Percentiles rank a stretch among this genome's conserved stretches.
phyloP scores from a whole-genome alignment of 2,113 vertebrate genomes.

The Rhegmatorhina hoffmannsi region DNA sequence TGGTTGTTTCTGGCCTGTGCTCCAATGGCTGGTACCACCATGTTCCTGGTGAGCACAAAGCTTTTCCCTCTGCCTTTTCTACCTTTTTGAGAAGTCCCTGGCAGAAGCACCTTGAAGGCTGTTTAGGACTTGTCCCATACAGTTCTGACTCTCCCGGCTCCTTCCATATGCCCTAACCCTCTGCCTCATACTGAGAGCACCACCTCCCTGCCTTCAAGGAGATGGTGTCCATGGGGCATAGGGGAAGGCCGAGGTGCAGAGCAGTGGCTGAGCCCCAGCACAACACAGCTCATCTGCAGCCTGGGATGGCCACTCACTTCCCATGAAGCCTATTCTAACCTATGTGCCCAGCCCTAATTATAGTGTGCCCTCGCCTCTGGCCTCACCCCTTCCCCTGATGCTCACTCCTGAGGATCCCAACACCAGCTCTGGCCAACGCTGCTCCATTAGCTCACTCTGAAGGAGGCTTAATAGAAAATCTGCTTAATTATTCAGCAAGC shows the following conservation, averaged over 20 bases:
- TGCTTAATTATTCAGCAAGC: constrained; percentile 61
- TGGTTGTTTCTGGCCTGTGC: neutral
- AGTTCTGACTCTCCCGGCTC: neutral
- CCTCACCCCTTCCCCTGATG: neutral
- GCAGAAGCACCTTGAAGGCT: neutral
- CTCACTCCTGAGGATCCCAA: neutral
- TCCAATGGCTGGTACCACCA: neutral
- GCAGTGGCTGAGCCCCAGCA: fast-evolving
- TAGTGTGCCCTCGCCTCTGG: neutral
- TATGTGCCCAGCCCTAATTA: neutral
- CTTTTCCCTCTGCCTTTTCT: neutral
- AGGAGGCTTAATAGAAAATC: constrained; percentile 36
- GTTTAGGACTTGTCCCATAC: neutral
- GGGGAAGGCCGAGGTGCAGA: neutral
- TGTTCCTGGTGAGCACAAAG: neutral
- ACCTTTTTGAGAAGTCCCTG: neutral
- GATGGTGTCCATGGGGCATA: neutral
- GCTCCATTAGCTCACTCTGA: constrained; percentile 29
- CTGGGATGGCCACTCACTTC: neutral
- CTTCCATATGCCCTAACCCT: neutral
- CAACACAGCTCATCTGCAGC: neutral
- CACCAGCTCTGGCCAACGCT: neutral
- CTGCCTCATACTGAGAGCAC: neutral
- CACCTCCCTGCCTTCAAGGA: neutral
- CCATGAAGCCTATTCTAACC: neutral